phyloP scores from a whole-genome alignment of 2,113 vertebrate species.

The Scopus umbretta region DNA sequence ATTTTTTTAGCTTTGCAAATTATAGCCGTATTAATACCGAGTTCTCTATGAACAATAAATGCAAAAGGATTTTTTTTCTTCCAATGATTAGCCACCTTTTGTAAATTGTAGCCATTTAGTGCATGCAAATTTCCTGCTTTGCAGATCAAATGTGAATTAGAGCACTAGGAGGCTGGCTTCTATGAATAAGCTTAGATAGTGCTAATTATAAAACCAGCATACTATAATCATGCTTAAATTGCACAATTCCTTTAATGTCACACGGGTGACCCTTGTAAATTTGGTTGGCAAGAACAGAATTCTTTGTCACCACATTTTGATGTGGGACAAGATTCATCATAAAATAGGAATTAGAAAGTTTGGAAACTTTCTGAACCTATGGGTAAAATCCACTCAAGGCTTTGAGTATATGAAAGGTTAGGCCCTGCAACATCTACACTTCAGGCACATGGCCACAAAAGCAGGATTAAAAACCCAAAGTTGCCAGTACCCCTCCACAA shows the following conservation, averaged over 20 bases:
- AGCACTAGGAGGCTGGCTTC: conserved; percentile 40
- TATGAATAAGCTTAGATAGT: conserved; percentile 45
- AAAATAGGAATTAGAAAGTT: background rate
- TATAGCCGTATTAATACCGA: conserved; percentile 49
- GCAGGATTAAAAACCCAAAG: background rate
- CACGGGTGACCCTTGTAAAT: background rate
- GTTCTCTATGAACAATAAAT: conserved; percentile 58
- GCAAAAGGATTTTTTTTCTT: background rate
- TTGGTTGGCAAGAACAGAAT: background rate
- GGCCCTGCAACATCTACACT: background rate
- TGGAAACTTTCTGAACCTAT: background rate
- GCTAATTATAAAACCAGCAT: conserved; percentile 61
- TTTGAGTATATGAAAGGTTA: background rate
- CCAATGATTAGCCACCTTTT: conserved; percentile 55
- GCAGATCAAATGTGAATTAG: conserved; percentile 51
- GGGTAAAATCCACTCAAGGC: background rate
- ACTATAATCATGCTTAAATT: conserved; percentile 54
- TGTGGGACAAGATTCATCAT: background rate
- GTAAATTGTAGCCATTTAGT: conserved; percentile 38
- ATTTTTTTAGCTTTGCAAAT: conserved; percentile 61
- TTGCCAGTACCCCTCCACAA: background rate
- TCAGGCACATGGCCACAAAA: background rate
- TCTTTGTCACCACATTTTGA: background rate
- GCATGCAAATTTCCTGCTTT: conserved; percentile 63
- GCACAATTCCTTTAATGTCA: conserved; percentile 26